Base-by-base conservation (phyloP, 2,113 vertebrate genomes). In the Andinoacara biseriatus region DNA sequence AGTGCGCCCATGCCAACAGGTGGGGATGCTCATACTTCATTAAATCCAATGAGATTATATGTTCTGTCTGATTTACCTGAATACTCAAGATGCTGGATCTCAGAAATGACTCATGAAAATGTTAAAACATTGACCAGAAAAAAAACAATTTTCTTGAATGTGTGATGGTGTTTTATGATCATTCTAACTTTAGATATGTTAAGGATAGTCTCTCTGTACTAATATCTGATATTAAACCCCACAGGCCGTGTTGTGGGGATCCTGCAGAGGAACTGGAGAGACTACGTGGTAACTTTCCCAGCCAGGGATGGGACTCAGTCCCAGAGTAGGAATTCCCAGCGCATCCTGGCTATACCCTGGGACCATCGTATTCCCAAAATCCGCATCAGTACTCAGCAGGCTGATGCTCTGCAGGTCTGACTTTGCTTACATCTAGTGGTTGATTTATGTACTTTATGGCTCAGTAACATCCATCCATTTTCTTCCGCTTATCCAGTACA, bases 221-320 rank as follows among this genome's bases (percentile, higher is more conserved):
- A 17, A 54, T 17, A 40, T 81, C 3, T 81, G 33, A n/a, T 17
- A 0, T 78, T 26, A 3, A 58, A 76, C 35, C 46, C 14, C 10
- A 0, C 85, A 96, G 98, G 98, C 60, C 95, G 95, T 52, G 96
- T 99, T 3, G 97, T 99, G 74, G 98, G 98, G 67, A 95, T 99
- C 90, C 92, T 96, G 74, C 98, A 99, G 78, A 97, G 97, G 94
- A 99, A 98, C 90, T 99, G 98, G 98, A 95, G 98, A 76, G 98
- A 99, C 93, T 99, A 98, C 5, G 98, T 99, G 88, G 98, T 96
- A 33, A 99, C 98, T 1, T 98, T 99, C 69, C 98, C 98, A 5
- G 93, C 94, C 60, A 95, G 96, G 84, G 98, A 99, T 80, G 97
- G 97, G 74, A 91, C 90, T 35, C 97, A 96, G 56, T 94, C 95